Evolutionary conservation across 2,797 vertebrate genomes (phyloP).

Genomic region (Glossophaga mutica): DNA sequence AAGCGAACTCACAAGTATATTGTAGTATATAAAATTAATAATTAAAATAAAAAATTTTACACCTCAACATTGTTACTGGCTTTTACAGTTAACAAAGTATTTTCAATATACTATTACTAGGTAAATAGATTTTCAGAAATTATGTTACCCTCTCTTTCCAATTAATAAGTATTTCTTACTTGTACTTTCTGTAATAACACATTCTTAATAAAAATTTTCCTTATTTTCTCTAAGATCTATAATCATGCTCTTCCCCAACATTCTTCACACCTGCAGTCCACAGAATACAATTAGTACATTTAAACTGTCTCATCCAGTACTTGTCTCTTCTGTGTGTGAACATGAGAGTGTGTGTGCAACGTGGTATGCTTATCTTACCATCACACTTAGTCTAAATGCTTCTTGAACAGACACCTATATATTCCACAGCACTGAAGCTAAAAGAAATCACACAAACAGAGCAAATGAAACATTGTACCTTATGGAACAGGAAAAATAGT

Average conservation of each 20-base stretch:
- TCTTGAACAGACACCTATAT: not conserved
- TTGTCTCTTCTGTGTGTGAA: not conserved
- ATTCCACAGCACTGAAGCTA: not conserved
- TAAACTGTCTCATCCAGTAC: not conserved
- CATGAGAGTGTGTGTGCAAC: rapidly evolving
- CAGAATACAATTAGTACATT: not conserved
- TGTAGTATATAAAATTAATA: not conserved
- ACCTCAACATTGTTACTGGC: not conserved
- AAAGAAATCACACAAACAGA: not conserved
- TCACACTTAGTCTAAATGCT: not conserved
- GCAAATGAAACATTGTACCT: not conserved
- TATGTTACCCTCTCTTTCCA: not conserved
- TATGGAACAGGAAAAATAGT: not conserved
- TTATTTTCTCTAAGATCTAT: not conserved
- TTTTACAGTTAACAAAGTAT: not conserved
- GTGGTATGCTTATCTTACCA: not conserved
- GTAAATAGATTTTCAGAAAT: conserved; percentile 39
- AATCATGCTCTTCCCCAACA: not conserved
- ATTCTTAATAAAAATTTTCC: conserved; percentile 1
- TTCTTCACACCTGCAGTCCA: not conserved
- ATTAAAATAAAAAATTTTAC: not conserved
- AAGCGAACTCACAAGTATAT: not conserved
- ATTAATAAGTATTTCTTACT: conserved; percentile 28
- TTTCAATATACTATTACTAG: not conserved
- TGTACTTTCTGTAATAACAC: not conserved